These are phyloP conservation scores for Drosophila repletoides DNA, from an alignment of 1,140 invertebrate genomes.

Conservation along the genomic window DNA sequence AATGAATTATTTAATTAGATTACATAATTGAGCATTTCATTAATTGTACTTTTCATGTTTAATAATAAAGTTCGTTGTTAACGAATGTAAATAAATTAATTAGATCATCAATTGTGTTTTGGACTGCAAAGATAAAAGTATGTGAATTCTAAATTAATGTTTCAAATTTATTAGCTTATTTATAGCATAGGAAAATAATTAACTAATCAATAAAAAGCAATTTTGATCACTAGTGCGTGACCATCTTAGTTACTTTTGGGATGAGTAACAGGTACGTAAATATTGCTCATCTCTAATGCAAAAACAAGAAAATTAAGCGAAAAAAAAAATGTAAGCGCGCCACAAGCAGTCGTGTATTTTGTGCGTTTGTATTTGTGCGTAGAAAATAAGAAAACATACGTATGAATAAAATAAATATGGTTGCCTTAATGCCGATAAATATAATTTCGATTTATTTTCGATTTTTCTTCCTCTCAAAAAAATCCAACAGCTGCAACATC, in stretches of 20 bases:
- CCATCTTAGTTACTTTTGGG: slow-evolving; percentile 1
- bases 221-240: too few relatives aligned
- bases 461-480: slow-evolving; percentile 28
- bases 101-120: too few relatives aligned
- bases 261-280: slow-evolving; percentile 40
- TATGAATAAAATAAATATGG: slow-evolving; percentile 67
- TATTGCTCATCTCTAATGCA: slow-evolving; percentile 41
- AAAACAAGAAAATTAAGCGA: too few relatives aligned
- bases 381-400: slow-evolving; percentile 74
- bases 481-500: slow-evolving; percentile 16
- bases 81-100: too few relatives aligned
- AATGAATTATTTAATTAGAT: too few relatives aligned
- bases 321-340: slow-evolving; percentile 73
- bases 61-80: too few relatives aligned
- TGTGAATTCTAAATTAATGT: neutral
- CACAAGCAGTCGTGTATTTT: slow-evolving; percentile 55
- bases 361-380: slow-evolving; percentile 63
- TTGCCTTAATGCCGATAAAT: slow-evolving; percentile 59
- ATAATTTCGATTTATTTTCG: slow-evolving; percentile 26
- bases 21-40: too few relatives aligned
- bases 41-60: too few relatives aligned
- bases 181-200: too few relatives aligned
- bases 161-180: too few relatives aligned
- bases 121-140: neutral
- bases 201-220: too few relatives aligned